Evolutionary conservation across 2,113 vertebrate species (phyloP).

Genomic region (Oryzias javanicus): DNA sequence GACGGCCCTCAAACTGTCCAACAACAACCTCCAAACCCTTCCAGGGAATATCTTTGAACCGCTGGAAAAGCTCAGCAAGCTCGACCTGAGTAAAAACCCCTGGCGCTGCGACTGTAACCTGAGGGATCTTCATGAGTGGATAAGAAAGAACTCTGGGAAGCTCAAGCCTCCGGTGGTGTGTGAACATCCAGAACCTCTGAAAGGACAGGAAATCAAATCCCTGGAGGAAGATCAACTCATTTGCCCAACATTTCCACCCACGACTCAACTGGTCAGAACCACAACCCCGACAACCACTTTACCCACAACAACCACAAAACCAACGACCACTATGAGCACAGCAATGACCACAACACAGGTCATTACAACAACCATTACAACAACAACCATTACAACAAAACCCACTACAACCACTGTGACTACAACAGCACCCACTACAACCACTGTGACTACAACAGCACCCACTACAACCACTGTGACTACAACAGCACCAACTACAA

Average conservation of each 20-base stretch:
- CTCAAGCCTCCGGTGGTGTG: constrained; percentile 59
- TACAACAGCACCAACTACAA: neutral
- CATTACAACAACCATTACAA: neutral
- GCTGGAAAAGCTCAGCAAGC: constrained; percentile 60
- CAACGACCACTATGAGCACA: neutral
- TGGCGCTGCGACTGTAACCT: constrained; percentile 86
- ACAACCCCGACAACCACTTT: constrained; percentile 17
- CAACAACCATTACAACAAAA: neutral
- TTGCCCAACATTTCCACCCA: constrained; percentile 53
- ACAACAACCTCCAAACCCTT: constrained; percentile 67
- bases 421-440: neutral
- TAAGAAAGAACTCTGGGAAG: constrained; percentile 53
- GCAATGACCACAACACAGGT: neutral
- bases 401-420: neutral
- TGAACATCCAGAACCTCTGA: constrained; percentile 63
- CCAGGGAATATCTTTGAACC: constrained; percentile 59
- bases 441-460: neutral
- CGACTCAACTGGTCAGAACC: constrained; percentile 20
- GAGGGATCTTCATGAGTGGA: constrained; percentile 63
- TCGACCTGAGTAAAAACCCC: constrained; percentile 76
- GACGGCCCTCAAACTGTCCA: constrained; percentile 62
- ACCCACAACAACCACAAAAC: constrained; percentile 7
- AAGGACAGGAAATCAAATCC: constrained; percentile 42
- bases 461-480: neutral
- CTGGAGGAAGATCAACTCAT: constrained; percentile 65